Conservation (phyloP, 2,797 vertebrate genomes). For the Helicolenus hilgendorfi region DNA sequence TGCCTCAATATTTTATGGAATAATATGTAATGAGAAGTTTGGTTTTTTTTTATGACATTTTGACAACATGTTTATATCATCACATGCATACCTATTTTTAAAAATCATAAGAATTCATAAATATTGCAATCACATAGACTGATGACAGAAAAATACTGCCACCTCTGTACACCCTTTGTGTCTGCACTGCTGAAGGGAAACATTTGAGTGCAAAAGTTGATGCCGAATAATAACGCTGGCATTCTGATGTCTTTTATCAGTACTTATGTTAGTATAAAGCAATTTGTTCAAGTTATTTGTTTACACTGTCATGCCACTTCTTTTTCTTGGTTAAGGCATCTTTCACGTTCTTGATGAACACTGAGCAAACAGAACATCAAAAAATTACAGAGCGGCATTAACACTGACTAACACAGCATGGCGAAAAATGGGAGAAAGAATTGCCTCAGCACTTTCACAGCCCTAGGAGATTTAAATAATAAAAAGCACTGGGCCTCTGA, state of each 20-base stretch:
- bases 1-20: not conserved
- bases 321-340: slow-evolving; percentile 66
- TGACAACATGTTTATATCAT: not conserved
- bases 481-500: slow-evolving; percentile 91
- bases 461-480: slow-evolving; percentile 94
- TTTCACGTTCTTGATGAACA: slow-evolving; percentile 82
- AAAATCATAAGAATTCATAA: slow-evolving; percentile 15
- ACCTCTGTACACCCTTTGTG: slow-evolving; percentile 22
- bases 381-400: slow-evolving; percentile 89
- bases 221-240: slow-evolving; percentile 42
- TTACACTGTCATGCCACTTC: slow-evolving; percentile 69
- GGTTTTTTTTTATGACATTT: slow-evolving; percentile 2
- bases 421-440: slow-evolving; percentile 88
- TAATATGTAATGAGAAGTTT: not conserved
- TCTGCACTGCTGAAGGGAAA: slow-evolving; percentile 34
- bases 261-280: slow-evolving; percentile 56
- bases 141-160: slow-evolving; percentile 11
- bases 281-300: slow-evolving; percentile 79
- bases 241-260: slow-evolving; percentile 50
- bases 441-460: slow-evolving; percentile 88
- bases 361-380: slow-evolving; percentile 83
- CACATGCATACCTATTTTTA: slow-evolving; percentile 7
- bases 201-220: slow-evolving; percentile 35
- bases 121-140: slow-evolving; percentile 23
- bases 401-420: slow-evolving; percentile 88